Evolutionary conservation across 2,888 invertebrate genomes (phyloP).

Genomic region (Creontiades dilutus): DNA sequence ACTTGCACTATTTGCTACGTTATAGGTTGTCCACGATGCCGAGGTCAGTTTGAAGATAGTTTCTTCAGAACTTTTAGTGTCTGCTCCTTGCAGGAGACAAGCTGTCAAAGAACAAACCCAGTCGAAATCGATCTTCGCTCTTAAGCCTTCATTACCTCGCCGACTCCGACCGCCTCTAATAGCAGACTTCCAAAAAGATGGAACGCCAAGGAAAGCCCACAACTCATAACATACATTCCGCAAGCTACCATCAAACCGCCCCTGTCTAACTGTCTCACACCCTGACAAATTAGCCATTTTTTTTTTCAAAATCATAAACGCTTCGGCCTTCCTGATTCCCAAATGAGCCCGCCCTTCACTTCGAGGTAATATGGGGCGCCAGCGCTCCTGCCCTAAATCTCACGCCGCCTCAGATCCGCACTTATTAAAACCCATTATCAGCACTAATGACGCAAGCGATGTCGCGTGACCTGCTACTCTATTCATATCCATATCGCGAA

Average conservation of each 20-base stretch:
- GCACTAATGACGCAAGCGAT: constrained; percentile 9
- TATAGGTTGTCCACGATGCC: too few species aligned
- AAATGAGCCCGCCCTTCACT: constrained; percentile 32
- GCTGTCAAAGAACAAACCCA: background rate
- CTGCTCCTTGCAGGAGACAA: background rate
- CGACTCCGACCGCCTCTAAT: background rate
- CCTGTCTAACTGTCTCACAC: background rate
- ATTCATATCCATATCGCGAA: background rate
- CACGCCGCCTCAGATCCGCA: background rate
- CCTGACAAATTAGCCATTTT: background rate
- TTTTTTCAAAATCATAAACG: background rate
- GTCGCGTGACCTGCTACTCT: constrained; percentile 35
- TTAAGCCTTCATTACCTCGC: background rate
- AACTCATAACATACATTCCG: background rate
- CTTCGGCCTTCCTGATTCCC: constrained; percentile 20
- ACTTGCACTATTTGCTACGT: too few species aligned
- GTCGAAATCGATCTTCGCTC: background rate
- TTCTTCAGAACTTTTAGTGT: background rate
- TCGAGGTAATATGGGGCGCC: constrained; percentile 24
- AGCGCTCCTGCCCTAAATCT: constrained; percentile 42
- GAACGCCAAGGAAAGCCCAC: background rate
- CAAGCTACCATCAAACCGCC: background rate
- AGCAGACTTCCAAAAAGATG: background rate
- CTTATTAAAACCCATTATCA: constrained; percentile 43
- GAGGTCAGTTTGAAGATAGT: too few species aligned